Evolutionary conservation across 2,797 vertebrate genomes (phyloP).

Genomic region (Hephaestus fuliginosus): DNA sequence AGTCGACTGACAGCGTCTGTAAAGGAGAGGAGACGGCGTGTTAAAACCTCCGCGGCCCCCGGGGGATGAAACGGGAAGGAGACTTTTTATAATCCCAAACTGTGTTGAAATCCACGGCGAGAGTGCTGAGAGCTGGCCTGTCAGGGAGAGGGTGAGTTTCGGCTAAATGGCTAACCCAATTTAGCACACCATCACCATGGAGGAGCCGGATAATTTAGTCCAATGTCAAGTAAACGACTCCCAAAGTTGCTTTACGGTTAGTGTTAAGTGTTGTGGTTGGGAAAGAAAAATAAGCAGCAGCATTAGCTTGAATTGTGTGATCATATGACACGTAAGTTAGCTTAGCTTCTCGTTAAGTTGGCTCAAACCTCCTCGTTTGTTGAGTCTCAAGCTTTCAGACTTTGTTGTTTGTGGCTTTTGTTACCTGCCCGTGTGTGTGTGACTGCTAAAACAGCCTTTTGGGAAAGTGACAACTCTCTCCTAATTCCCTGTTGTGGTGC

Average conservation of each 20-base stretch:
- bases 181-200: constrained; percentile 72
- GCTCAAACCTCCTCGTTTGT: constrained; percentile 4
- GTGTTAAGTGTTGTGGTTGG: too few relatives aligned
- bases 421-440: background rate
- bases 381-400: background rate
- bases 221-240: background rate
- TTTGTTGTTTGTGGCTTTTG: background rate
- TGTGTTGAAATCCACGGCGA: constrained; percentile 75
- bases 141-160: constrained; percentile 84
- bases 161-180: constrained; percentile 79
- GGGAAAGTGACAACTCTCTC: constrained; percentile 36
- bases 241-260: background rate
- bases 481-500: constrained; percentile 32
- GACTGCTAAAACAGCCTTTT: background rate
- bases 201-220: constrained; percentile 38
- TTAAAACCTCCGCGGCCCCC: background rate
- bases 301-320: constrained; percentile 19
- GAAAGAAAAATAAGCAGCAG: too few relatives aligned
- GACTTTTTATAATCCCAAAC: constrained; percentile 45
- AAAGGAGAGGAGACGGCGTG: constrained; percentile 21
- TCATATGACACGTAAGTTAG: constrained; percentile 76
- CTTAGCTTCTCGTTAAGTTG: constrained; percentile 71
- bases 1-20: constrained; percentile 69
- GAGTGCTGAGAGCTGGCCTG: constrained; percentile 80
- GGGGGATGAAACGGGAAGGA: constrained; percentile 41